These are phyloP conservation scores for Actias luna DNA, from an alignment of 2,888 invertebrate genomes.

Conservation along the genomic window DNA sequence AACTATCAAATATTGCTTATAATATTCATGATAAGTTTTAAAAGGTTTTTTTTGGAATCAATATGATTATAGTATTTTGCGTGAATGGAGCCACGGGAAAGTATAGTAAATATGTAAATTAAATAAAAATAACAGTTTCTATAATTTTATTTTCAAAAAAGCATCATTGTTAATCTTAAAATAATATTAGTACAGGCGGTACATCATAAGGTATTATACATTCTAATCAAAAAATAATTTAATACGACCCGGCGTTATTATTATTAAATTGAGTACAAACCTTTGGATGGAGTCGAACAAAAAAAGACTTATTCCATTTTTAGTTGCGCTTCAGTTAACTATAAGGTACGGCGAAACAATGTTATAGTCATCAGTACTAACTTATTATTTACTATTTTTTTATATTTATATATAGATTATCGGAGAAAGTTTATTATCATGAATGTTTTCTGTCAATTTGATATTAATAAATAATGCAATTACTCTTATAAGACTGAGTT, in stretches of 20 bases:
- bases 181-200: constrained; percentile 11
- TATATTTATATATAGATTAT: neutral
- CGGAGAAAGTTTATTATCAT: neutral
- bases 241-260: constrained; percentile 30
- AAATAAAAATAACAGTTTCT: too few species aligned
- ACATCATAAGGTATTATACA: constrained; percentile 19
- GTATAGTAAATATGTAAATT: too few species aligned
- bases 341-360: neutral
- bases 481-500: too few species aligned
- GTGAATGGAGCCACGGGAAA: too few species aligned
- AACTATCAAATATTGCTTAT: too few species aligned
- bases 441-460: neutral
- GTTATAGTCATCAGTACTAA: neutral
- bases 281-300: constrained; percentile 24
- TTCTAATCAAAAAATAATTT: constrained; percentile 33
- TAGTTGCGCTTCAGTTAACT: constrained; percentile 2
- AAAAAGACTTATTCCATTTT: constrained; percentile 18
- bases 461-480: neutral
- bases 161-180: neutral
- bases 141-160: too few species aligned
- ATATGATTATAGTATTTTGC: too few species aligned
- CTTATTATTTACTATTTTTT: neutral
- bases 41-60: too few species aligned
- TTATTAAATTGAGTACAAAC: constrained; percentile 20
- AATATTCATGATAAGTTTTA: too few species aligned